Conservation (phyloP, 2,888 invertebrate species). For the Drosophila mercatorum region DNA sequence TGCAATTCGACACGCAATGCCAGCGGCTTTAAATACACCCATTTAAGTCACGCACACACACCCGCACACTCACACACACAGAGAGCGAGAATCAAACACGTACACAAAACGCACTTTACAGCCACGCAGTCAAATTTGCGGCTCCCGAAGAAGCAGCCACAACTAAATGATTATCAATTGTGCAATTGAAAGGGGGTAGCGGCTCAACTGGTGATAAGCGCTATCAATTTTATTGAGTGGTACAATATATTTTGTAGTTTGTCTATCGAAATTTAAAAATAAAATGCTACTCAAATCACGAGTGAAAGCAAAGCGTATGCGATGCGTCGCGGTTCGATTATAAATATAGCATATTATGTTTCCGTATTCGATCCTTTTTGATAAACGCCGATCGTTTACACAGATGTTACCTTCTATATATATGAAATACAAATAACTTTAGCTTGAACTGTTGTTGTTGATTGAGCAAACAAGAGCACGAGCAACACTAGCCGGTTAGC, state of each 20-base stretch:
- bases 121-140: conserved; percentile 68
- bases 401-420: conserved; percentile 44
- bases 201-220: conserved; percentile 50
- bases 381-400: conserved; percentile 1
- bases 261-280: conserved; percentile 23
- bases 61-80: conserved; percentile 40
- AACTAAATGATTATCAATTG: conserved; percentile 24
- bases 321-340: background rate
- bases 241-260: conserved; percentile 22
- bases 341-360: background rate
- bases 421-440: conserved; percentile 6
- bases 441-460: conserved; percentile 37
- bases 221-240: conserved; percentile 59
- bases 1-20: conserved; percentile 26
- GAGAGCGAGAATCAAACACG: conserved; percentile 18
- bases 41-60: conserved; percentile 2
- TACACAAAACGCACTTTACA: conserved; percentile 35
- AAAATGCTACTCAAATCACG: conserved; percentile 1
- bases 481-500: conserved; percentile 45
- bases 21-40: conserved; percentile 6
- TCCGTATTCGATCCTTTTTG: conserved; percentile 23
- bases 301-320: background rate
- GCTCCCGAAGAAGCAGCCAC: conserved; percentile 22
- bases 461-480: conserved; percentile 25
- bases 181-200: conserved; percentile 20